Conservation (phyloP, 2,113 vertebrate genomes). For the Pogona vitticeps region DNA sequence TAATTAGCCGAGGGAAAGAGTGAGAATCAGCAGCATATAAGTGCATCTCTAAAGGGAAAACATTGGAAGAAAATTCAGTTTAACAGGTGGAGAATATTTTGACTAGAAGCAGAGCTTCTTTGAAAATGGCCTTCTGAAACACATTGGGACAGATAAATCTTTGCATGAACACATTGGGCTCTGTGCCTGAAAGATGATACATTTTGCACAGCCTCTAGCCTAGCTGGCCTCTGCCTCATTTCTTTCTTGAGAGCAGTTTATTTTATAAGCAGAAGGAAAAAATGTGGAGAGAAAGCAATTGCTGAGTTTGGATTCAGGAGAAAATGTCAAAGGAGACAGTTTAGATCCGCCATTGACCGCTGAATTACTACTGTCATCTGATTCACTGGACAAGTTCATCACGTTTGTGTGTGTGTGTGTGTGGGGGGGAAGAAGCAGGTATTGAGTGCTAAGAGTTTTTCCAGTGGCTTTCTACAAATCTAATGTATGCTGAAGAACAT, state of each 20-base stretch:
- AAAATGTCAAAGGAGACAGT: background rate
- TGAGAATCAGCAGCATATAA: background rate
- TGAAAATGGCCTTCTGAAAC: background rate
- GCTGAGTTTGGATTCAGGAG: background rate
- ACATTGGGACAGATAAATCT: background rate
- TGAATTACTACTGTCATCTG: background rate
- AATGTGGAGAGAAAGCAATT: background rate
- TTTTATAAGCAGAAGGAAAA: slow-evolving; percentile 7
- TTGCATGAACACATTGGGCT: background rate
- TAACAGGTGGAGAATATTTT: background rate
- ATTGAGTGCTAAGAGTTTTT: background rate
- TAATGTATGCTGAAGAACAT: background rate
- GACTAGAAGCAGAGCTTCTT: background rate
- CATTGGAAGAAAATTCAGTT: background rate
- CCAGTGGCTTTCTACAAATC: background rate
- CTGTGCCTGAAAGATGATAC: background rate
- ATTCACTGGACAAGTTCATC: background rate
- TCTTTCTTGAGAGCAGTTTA: background rate
- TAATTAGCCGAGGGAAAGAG: background rate
- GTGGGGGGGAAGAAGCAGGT: no score
- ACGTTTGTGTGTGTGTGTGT: background rate
- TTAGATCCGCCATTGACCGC: background rate
- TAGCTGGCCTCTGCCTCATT: background rate
- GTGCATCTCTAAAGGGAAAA: background rate
- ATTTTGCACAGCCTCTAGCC: background rate